These are phyloP conservation scores for Orussus abietinus DNA, from an alignment of 1,140 invertebrate genomes.

Conservation along the genomic window DNA sequence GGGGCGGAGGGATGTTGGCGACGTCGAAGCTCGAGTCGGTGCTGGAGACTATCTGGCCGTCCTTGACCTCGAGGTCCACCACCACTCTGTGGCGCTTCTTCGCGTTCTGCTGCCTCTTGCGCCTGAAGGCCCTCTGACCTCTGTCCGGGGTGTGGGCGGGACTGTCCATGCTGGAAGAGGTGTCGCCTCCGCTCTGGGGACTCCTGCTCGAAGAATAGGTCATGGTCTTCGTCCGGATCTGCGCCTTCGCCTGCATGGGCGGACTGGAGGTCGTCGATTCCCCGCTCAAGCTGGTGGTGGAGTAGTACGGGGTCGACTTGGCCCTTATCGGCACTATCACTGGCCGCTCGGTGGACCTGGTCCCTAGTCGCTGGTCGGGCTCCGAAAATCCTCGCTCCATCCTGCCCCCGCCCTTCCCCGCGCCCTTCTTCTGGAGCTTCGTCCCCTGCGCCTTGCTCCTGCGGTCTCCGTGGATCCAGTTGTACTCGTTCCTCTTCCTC, in stretches of 20 bases:
- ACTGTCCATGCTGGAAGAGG: constrained; percentile 51
- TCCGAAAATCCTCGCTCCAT: constrained; percentile 37
- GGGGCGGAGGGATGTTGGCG: constrained; percentile 62
- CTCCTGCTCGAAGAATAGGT: constrained; percentile 41
- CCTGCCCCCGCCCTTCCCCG: constrained; percentile 17
- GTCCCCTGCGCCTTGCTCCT: constrained; percentile 28
- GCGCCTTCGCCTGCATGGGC: constrained; percentile 45
- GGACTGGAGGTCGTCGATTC: constrained; percentile 52
- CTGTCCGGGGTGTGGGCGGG: constrained; percentile 47
- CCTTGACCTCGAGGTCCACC: constrained; percentile 48
- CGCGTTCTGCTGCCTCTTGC: constrained; percentile 43
- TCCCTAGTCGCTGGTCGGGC: constrained; percentile 28
- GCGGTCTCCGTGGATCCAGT: constrained; percentile 45
- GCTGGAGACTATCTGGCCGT: constrained; percentile 52
- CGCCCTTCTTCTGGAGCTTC: constrained; percentile 18
- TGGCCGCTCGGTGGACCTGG: constrained; percentile 44
- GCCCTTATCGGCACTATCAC: constrained; percentile 43
- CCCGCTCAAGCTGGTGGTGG: constrained; percentile 50
- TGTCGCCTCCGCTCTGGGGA: constrained; percentile 50
- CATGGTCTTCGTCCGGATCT: constrained; percentile 50
- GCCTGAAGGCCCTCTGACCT: constrained; percentile 41
- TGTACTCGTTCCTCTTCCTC: constrained; percentile 34
- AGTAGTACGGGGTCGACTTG: constrained; percentile 49
- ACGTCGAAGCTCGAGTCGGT: constrained; percentile 67
- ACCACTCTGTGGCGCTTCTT: constrained; percentile 45